Conservation (phyloP, 2,888 invertebrate genomes). For the Cryptophagus acutangulus region DNA sequence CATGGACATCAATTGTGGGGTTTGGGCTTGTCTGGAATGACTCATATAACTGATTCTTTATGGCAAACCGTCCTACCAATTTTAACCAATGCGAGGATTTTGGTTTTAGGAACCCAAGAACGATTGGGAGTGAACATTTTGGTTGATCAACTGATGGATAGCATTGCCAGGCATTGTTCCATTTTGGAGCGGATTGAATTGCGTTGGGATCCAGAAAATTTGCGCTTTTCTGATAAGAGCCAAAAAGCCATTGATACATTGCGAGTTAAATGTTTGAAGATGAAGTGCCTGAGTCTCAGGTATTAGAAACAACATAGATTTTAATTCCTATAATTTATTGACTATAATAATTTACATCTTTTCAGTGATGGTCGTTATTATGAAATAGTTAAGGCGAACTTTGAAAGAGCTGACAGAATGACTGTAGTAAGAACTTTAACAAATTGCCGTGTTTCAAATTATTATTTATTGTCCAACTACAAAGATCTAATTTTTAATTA, state of each 20-base stretch:
- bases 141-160: conserved; percentile 97
- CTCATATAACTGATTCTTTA: conserved; percentile 95
- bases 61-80: conserved; percentile 95
- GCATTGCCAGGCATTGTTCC: conserved; percentile 88
- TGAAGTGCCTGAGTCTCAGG: conserved; percentile 91
- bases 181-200: conserved; percentile 88
- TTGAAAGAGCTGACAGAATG: conserved; percentile 93
- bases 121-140: conserved; percentile 94
- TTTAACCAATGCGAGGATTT: conserved; percentile 87
- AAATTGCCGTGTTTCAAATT: conserved; percentile 91
- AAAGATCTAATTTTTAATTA: conserved; percentile 90
- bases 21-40: conserved; percentile 88
- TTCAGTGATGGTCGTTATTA: conserved; percentile 96
- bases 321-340: conserved; percentile 4
- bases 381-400: conserved; percentile 98
- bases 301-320: conserved; percentile 40
- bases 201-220: conserved; percentile 97
- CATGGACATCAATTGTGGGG: conserved; percentile 88
- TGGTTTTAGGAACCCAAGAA: conserved; percentile 96
- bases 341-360: conserved; percentile 24
- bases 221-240: conserved; percentile 98
- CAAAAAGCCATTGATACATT: conserved; percentile 98
- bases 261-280: conserved; percentile 88
- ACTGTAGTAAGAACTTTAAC: conserved; percentile 96
- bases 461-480: conserved; percentile 88